Conservation (phyloP, 2,113 vertebrate genomes). For the Saguinus imperator region DNA sequence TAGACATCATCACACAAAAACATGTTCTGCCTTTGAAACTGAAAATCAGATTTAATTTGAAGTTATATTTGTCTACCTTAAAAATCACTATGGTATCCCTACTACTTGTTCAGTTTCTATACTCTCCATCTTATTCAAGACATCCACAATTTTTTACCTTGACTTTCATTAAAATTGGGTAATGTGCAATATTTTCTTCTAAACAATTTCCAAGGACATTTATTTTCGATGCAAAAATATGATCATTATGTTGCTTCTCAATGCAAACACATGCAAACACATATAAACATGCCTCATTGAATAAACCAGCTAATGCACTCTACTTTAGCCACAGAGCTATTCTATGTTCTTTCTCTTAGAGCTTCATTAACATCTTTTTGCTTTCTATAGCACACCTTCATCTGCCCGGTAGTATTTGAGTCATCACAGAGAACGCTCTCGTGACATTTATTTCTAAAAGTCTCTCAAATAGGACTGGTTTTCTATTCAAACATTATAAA, state of each 20-base stretch:
- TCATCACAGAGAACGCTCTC: background rate
- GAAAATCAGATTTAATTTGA: background rate
- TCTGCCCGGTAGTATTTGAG: background rate
- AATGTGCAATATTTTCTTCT: background rate
- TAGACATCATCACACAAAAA: background rate
- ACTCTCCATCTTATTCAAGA: background rate
- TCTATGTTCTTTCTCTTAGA: background rate
- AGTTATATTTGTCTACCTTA: background rate
- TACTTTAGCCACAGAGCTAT: background rate
- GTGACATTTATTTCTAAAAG: background rate
- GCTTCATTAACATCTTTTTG: background rate
- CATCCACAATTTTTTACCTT: background rate
- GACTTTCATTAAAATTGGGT: background rate
- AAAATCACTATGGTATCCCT: background rate
- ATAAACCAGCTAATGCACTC: background rate
- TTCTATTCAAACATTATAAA: background rate
- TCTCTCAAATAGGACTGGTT: background rate
- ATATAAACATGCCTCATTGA: background rate
- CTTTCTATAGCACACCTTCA: background rate
- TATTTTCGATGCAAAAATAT: background rate
- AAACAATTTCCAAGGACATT: background rate
- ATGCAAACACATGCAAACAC: background rate
- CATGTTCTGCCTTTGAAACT: background rate
- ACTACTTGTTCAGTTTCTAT: background rate
- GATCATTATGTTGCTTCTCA: background rate